Percentiles rank a stretch among this genome's conserved stretches.
Evolutionary conservation across 1,140 invertebrate species (phyloP).

Genomic region (Nixonia krombeini): DNA sequence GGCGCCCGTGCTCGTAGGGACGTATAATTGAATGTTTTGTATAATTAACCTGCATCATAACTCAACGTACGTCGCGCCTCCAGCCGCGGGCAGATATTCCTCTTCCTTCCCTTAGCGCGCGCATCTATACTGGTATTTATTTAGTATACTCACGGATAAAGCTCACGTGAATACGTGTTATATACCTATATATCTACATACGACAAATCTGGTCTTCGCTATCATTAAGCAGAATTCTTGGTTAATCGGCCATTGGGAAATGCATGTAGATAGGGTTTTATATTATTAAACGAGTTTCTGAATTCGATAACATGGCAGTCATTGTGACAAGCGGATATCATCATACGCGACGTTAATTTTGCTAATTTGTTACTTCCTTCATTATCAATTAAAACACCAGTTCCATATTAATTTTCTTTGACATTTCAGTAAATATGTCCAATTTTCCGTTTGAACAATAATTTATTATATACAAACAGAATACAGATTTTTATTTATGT

Average conservation of each 20-base stretch:
- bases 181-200: background rate
- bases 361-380: too few species aligned
- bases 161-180: conserved; percentile 15
- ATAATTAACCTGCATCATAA: conserved; percentile 73
- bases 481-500: too few species aligned
- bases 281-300: conserved; percentile 7
- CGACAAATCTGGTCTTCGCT: conserved; percentile 1
- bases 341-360: too few species aligned
- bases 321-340: too few species aligned
- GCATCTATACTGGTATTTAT: conserved; percentile 52
- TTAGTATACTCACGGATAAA: conserved; percentile 58
- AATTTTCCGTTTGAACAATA: too few species aligned
- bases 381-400: too few species aligned
- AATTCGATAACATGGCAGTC: background rate
- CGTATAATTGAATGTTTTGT: conserved; percentile 74
- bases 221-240: conserved; percentile 36
- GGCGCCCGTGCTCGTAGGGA: conserved; percentile 43
- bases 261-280: background rate
- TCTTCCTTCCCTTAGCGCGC: conserved; percentile 34
- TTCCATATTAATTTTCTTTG: too few species aligned
- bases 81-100: conserved; percentile 64
- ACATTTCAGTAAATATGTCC: too few species aligned
- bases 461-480: too few species aligned
- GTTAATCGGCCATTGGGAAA: conserved; percentile 25
- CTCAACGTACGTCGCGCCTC: conserved; percentile 70